Evolutionary conservation across 2,888 invertebrate genomes (phyloP).

Genomic region (Therioaphis trifolii): DNA sequence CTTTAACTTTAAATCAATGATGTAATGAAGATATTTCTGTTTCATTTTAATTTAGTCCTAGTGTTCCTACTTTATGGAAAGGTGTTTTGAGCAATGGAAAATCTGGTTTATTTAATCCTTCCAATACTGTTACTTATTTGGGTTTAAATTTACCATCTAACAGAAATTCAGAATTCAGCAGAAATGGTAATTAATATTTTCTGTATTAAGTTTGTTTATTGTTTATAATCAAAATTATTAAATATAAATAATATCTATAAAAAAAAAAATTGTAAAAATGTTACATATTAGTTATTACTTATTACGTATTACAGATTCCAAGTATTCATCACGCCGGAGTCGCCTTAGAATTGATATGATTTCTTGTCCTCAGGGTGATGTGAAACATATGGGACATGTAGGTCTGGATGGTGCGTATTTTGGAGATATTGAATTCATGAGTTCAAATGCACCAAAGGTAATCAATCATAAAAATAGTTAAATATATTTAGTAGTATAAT

Average conservation of each 20-base stretch:
- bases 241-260: too few relatives aligned
- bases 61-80: conserved; percentile 79
- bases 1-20: conserved; percentile 17
- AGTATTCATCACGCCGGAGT: conserved; percentile 70
- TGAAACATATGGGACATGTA: conserved; percentile 96
- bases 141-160: conserved; percentile 79
- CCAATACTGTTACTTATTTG: conserved; percentile 86
- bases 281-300: neutral
- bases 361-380: conserved; percentile 94
- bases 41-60: conserved; percentile 66
- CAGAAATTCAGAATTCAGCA: conserved; percentile 71
- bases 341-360: conserved; percentile 90
- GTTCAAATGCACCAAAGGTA: conserved; percentile 70
- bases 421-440: conserved; percentile 87
- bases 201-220: too few relatives aligned
- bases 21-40: conserved; percentile 30
- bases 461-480: conserved; percentile 23
- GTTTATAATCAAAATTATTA: too few relatives aligned
- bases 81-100: conserved; percentile 90
- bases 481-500: neutral
- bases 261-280: too few relatives aligned
- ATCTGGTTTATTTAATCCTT: conserved; percentile 92
- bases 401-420: conserved; percentile 97
- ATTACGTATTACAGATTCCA: conserved; percentile 71
- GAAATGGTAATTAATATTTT: conserved; percentile 68